Base-by-base conservation (phyloP, 92 coral and sea anemone species). In the Epizoanthus rinbou region DNA sequence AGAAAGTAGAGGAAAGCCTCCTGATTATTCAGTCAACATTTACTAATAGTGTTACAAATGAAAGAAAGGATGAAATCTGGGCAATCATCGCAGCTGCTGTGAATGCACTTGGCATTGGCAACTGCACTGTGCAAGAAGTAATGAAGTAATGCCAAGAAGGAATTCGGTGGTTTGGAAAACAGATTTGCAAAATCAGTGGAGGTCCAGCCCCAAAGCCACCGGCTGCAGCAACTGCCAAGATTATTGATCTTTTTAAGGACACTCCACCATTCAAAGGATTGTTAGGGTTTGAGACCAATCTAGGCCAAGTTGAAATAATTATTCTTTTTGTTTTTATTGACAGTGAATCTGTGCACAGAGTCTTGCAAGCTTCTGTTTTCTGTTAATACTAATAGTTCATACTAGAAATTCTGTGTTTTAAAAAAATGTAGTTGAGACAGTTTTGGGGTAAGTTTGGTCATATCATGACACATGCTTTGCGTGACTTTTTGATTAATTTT, bases 151-250 rank as follows among this genome's bases (percentile, higher is more conserved):
- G 81, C 86, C 41, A 86, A 80, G 86, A 86, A 86, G 39, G 81
- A 86, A 59, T 80, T 66, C 69, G 31, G 58, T 2, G 45, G 5
- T 83, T 43, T 24, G 35, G 21, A n/a, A 73, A 43, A n/a, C 78
- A 83, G 22, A 62, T 25, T 57, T 65, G 74, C 56, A 33, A 62
- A 68, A 80, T 76, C 56, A 86, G 89, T 43, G 81, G 86, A 25
- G 86, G 86, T 39, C 82, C 89, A 8, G 80, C 90, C 31, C 80
- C 64, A 33, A 86, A 81, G 69, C 53, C 50, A 53, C 82, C 86
- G 17, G 45, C 64, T 23, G 82, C 65, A 33, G 81, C 76, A 23
- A 82, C 82, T 35, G 83, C 64, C 31, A 86, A 52, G 53, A 81
- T 86, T 1, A 79, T 86, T 57, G 75, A 50, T 4, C n/a, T 86